Evolutionary conservation across 2,888 invertebrate genomes (phyloP).

Genomic region (Pecten maximus): DNA sequence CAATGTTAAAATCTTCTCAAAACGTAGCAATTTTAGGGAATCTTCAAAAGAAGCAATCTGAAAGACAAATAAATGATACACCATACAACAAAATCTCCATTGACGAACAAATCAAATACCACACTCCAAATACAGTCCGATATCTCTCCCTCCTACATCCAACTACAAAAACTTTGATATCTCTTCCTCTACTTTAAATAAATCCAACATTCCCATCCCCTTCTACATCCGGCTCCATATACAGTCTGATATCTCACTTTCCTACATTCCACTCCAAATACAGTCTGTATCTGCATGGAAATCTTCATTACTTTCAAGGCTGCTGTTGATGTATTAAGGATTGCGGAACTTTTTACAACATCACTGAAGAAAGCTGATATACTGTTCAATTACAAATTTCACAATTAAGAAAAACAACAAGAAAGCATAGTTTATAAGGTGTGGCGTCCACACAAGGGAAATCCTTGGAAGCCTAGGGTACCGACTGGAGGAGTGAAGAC

Average conservation of each 20-base stretch:
- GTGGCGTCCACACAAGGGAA: neutral
- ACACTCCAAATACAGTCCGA: neutral
- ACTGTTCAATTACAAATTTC: neutral
- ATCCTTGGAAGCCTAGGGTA: neutral
- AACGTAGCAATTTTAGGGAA: neutral
- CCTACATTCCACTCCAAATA: neutral
- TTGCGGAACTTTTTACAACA: neutral
- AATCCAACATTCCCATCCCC: neutral
- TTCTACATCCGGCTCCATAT: neutral
- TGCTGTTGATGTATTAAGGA: neutral
- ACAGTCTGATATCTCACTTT: neutral
- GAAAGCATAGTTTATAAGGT: neutral
- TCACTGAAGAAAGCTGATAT: slow-evolving; percentile 4
- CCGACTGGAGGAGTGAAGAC: neutral
- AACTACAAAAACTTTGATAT: neutral
- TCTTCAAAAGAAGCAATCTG: neutral
- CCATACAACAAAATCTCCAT: neutral
- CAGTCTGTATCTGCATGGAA: neutral
- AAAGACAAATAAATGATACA: neutral
- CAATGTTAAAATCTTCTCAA: too few species aligned
- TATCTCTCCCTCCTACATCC: neutral
- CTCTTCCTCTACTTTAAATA: neutral
- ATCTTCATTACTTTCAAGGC: neutral
- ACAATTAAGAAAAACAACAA: neutral
- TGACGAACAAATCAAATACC: neutral